Conservation (phyloP, 2,888 invertebrate genomes). For the Drosophila kuntzei region DNA sequence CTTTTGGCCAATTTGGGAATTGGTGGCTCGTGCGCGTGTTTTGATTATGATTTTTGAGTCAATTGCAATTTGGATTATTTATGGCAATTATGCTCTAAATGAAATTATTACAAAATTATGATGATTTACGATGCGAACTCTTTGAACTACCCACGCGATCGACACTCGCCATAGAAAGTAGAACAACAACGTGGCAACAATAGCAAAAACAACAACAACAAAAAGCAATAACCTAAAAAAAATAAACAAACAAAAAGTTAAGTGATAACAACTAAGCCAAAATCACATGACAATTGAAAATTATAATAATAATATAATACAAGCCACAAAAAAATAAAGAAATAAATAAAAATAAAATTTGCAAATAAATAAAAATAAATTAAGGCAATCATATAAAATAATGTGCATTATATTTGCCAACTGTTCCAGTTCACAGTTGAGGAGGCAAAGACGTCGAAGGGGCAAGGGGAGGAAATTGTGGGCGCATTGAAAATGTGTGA, state of each 20-base stretch:
- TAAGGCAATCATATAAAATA: constrained; percentile 48
- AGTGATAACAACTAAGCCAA: constrained; percentile 45
- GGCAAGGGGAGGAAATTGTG: constrained; percentile 4
- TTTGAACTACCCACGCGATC: constrained; percentile 63
- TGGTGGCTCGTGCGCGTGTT: constrained; percentile 53
- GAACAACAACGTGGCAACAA: constrained; percentile 52
- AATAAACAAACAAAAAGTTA: constrained; percentile 37
- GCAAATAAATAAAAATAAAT: constrained; percentile 73
- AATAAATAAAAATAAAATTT: constrained; percentile 29
- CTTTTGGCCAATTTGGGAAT: constrained; percentile 29
- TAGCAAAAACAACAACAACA: constrained; percentile 6
- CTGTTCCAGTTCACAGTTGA: constrained; percentile 67
- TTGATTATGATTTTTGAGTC: constrained; percentile 71
- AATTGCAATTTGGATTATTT: constrained; percentile 64
- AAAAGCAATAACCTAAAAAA: constrained; percentile 2
- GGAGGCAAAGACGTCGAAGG: not conserved
- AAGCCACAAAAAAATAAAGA: constrained; percentile 16
- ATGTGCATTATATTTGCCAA: constrained; percentile 58
- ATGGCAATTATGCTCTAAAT: constrained; percentile 73
- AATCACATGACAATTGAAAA: constrained; percentile 64
- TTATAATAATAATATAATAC: constrained; percentile 48
- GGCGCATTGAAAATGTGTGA: constrained; percentile 65
- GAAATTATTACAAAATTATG: constrained; percentile 75
- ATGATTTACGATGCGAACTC: constrained; percentile 50
- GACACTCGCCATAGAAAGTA: constrained; percentile 64